These are phyloP conservation scores for Saturnia japonica DNA, from an alignment of 2,888 invertebrate genomes.

Conservation along the genomic window DNA sequence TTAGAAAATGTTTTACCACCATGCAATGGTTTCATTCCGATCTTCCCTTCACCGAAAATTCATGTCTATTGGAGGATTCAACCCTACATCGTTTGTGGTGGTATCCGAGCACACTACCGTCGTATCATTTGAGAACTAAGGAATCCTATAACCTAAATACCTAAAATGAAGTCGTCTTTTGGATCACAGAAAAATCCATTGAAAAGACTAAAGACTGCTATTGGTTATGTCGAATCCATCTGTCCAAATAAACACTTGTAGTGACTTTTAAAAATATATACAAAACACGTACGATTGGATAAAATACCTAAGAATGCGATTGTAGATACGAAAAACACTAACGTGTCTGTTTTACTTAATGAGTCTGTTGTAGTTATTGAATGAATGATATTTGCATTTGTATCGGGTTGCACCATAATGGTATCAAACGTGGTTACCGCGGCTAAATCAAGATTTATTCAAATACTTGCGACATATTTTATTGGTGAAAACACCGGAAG, in stretches of 20 bases:
- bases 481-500: conserved; percentile 56
- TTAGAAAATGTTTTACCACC: too few species aligned
- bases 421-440: conserved; percentile 11
- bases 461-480: conserved; percentile 35
- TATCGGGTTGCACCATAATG: conserved; percentile 6
- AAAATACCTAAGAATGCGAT: neutral
- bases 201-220: neutral
- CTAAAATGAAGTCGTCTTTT: too few species aligned
- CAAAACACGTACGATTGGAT: neutral
- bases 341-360: conserved; percentile 10
- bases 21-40: too few species aligned
- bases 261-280: neutral
- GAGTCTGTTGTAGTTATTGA: conserved; percentile 9
- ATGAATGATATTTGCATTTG: conserved; percentile 21
- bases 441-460: conserved; percentile 31
- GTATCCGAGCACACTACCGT: too few species aligned
- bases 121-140: too few species aligned
- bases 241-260: conserved; percentile 4
- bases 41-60: too few species aligned
- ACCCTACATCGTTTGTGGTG: too few species aligned
- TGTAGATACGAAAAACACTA: conserved; percentile 3
- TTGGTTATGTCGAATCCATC: neutral
- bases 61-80: too few species aligned
- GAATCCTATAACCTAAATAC: too few species aligned
- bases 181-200: too few species aligned